phyloP scores from a whole-genome alignment of 2,797 vertebrate genomes.

The Diplodus puntazzo region DNA sequence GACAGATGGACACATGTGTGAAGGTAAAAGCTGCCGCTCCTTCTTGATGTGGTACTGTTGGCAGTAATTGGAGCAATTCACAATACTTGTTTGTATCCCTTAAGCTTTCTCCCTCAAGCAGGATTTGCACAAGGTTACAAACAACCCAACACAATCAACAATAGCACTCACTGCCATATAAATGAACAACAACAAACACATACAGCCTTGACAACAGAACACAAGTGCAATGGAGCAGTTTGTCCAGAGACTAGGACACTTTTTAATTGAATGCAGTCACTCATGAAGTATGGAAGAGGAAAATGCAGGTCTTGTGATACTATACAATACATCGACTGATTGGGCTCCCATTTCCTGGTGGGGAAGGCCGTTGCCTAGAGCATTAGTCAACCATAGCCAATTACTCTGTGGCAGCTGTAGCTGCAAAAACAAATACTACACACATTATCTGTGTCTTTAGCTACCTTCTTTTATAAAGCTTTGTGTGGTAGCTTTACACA shows the following conservation, averaged over 20 bases:
- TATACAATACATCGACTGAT: slow-evolving; percentile 60
- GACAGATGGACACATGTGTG: slow-evolving; percentile 87
- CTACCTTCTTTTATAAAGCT: background rate
- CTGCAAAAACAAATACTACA: slow-evolving; percentile 57
- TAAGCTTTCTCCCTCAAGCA: slow-evolving; percentile 27
- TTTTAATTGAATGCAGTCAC: slow-evolving; percentile 72
- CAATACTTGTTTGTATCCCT: slow-evolving; percentile 35
- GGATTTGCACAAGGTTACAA: slow-evolving; percentile 34
- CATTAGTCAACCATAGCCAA: slow-evolving; percentile 67
- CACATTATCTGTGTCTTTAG: slow-evolving; percentile 3
- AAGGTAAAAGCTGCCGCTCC: slow-evolving; percentile 73
- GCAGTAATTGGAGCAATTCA: slow-evolving; percentile 46
- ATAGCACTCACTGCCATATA: slow-evolving; percentile 2
- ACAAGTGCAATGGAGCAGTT: slow-evolving; percentile 34
- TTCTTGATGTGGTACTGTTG: background rate
- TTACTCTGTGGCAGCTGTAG: slow-evolving; percentile 55
- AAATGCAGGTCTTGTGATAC: slow-evolving; percentile 55
- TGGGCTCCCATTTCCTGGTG: slow-evolving; percentile 46
- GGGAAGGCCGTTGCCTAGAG: slow-evolving; percentile 43
- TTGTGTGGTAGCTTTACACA: background rate
- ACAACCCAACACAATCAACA: slow-evolving; percentile 29
- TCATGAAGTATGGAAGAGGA: slow-evolving; percentile 60
- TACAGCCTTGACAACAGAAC: slow-evolving; percentile 28
- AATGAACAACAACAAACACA: slow-evolving; percentile 29
- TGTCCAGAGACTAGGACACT: slow-evolving; percentile 34